Percentiles rank a stretch among this genome's conserved stretches.
These are phyloP conservation scores for Eucidaris tribuloides DNA, from an alignment of 35 echinoderm and acorn worm genomes.

Conservation along the genomic window DNA sequence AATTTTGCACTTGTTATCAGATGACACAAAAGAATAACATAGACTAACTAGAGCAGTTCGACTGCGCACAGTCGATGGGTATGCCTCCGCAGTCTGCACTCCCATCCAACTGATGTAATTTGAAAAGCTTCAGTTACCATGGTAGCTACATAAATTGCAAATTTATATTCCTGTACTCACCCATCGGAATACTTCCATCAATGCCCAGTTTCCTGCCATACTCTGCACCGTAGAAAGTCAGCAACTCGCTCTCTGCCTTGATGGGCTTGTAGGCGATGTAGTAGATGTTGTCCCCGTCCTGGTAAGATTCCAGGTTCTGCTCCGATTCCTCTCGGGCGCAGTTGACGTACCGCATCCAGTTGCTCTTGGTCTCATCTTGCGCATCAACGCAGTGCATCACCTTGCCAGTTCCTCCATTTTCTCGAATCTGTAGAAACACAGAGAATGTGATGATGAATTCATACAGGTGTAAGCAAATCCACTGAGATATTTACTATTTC, in stretches of 20 bases:
- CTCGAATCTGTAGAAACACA: neutral
- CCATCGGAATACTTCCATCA: neutral
- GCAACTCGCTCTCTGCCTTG: conserved; percentile 7
- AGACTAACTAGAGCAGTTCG: neutral
- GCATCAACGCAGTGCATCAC: conserved; percentile 37
- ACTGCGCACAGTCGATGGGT: no score
- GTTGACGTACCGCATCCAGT: conserved; percentile 61
- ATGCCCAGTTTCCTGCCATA: neutral
- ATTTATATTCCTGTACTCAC: neutral
- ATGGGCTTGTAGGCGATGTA: conserved; percentile 31
- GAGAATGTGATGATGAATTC: neutral
- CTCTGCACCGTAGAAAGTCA: conserved; percentile 9
- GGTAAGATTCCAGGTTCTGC: conserved; percentile 37
- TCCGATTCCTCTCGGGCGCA: conserved; percentile 40
- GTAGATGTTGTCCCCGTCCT: conserved; percentile 32
- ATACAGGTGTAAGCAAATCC: neutral
- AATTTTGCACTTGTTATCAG: no score
- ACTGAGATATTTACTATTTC: no score
- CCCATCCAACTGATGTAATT: no score
- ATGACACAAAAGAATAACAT: neutral
- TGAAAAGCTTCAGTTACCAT: neutral
- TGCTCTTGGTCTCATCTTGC: conserved; percentile 25
- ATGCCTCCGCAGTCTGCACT: no score
- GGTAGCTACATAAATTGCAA: neutral
- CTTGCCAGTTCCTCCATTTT: conserved; percentile 6